Percentiles rank a stretch among this genome's conserved stretches.
Evolutionary conservation across 2,888 invertebrate genomes (phyloP).

Genomic region (Aricia artaxerxes): DNA sequence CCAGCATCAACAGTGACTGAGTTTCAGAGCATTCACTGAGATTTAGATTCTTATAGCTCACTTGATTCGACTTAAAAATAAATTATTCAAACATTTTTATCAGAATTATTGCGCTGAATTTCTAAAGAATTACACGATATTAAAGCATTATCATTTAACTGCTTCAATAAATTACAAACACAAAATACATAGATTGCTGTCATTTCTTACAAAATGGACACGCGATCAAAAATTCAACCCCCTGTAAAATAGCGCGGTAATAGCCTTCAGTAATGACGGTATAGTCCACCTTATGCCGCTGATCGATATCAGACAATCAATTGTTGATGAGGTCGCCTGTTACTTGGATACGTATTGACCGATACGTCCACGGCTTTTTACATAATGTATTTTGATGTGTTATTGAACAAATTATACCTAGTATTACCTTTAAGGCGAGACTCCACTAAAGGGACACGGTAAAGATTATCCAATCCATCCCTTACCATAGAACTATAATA

Average conservation of each 20-base stretch:
- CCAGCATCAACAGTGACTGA: too few relatives aligned
- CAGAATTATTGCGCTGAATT: not conserved
- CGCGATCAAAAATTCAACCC: conserved; percentile 24
- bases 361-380: conserved; percentile 37
- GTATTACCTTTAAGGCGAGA: too few relatives aligned
- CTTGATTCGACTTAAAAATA: not conserved
- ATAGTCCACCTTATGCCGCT: conserved; percentile 28
- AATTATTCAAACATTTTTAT: not conserved
- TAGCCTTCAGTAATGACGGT: conserved; percentile 25
- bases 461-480: too few relatives aligned
- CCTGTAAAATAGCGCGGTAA: conserved; percentile 25
- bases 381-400: not conserved
- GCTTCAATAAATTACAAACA: not conserved
- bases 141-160: not conserved
- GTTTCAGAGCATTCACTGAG: too few relatives aligned
- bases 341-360: conserved; percentile 72
- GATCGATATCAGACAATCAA: conserved; percentile 67
- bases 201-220: conserved; percentile 24
- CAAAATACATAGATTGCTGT: conserved; percentile 2
- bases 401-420: not conserved
- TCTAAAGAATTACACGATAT: not conserved
- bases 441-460: too few relatives aligned
- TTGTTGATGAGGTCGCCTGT: conserved; percentile 71
- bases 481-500: too few relatives aligned
- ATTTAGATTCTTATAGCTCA: too few relatives aligned